Evolutionary conservation across 2,113 vertebrate species (phyloP).

Genomic region (Heptranchias perlo): DNA sequence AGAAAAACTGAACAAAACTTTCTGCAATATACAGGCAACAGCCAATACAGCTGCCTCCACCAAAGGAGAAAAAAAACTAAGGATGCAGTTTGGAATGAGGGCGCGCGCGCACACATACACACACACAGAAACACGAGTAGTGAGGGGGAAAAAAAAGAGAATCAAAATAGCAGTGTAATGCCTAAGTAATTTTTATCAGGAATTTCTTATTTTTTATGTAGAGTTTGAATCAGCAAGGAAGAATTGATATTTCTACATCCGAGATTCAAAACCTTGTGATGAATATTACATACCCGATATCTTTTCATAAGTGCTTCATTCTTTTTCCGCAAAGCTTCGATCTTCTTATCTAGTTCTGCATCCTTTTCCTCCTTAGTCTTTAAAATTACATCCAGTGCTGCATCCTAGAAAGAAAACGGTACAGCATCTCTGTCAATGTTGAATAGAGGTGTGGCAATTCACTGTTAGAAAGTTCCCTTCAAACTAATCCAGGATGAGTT

Average conservation of each 20-base stretch:
- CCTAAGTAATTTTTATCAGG: neutral
- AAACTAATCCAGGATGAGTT: neutral
- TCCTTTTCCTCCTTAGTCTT: slow-evolving; percentile 80
- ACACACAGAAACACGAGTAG: neutral
- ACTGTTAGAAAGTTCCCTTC: neutral
- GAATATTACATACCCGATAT: slow-evolving; percentile 71
- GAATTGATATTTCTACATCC: neutral
- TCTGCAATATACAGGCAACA: neutral
- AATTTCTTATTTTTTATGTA: too few species aligned
- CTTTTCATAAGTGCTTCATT: slow-evolving; percentile 84
- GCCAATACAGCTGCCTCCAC: neutral
- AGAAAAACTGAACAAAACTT: neutral
- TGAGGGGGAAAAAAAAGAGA: neutral
- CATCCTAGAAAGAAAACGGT: slow-evolving; percentile 54
- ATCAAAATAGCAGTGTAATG: neutral
- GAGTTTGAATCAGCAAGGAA: neutral
- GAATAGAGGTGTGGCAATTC: neutral
- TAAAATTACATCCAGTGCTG: slow-evolving; percentile 56
- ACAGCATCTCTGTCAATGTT: neutral
- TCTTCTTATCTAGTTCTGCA: slow-evolving; percentile 84
- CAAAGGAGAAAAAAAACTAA: neutral
- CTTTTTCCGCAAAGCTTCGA: slow-evolving; percentile 84
- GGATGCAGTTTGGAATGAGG: neutral
- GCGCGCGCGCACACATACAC: neutral
- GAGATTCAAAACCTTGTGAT: neutral